phyloP scores from a whole-genome alignment of 2,113 vertebrate species.

The Budorcas taxicolor region DNA sequence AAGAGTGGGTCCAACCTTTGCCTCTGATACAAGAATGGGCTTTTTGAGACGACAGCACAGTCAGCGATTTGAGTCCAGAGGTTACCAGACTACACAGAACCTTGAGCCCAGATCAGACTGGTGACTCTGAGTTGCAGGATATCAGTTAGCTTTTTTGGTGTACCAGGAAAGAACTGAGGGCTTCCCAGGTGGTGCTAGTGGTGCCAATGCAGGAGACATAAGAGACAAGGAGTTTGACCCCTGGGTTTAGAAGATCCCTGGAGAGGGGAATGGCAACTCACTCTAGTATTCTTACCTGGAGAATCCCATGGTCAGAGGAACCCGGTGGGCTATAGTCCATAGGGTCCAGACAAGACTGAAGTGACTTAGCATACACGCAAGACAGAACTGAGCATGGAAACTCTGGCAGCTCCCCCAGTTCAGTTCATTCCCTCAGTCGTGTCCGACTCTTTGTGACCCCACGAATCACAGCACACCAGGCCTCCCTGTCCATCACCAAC shows the following conservation, averaged over 20 bases:
- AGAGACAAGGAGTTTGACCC: not conserved
- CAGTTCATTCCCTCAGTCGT: no score
- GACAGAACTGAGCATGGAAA: not conserved
- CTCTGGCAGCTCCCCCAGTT: not conserved
- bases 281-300: not conserved
- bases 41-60: not conserved
- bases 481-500: no score
- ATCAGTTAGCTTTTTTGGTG: not conserved
- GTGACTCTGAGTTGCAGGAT: not conserved
- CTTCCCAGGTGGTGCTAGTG: not conserved
- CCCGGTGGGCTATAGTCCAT: not conserved
- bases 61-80: not conserved
- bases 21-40: not conserved
- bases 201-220: not conserved
- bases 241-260: not conserved
- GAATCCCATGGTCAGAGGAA: not conserved
- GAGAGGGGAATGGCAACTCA: not conserved
- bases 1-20: not conserved
- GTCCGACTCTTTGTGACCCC: no score
- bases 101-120: not conserved
- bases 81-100: not conserved
- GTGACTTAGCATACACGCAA: not conserved
- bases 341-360: not conserved
- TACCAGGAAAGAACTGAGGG: not conserved
- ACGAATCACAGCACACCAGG: no score